Conservation (phyloP, 2,797 vertebrate genomes). For the Okamejei kenojei region DNA sequence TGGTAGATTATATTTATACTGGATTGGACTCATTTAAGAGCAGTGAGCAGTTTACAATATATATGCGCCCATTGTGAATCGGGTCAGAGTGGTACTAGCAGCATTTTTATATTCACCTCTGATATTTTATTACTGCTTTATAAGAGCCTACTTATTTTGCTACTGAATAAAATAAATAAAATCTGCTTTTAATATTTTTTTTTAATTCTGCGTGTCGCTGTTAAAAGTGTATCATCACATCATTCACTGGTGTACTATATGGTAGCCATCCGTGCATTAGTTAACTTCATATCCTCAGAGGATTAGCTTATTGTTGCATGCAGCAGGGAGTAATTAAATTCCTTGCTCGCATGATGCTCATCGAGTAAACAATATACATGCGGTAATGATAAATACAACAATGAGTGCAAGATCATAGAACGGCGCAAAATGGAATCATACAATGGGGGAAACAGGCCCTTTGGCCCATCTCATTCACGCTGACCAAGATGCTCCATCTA, state of each 20-base stretch:
- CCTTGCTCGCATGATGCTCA: too few species aligned
- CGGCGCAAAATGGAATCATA: too few species aligned
- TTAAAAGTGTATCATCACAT: neutral
- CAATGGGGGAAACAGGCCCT: too few species aligned
- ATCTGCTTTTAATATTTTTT: neutral
- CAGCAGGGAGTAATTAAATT: too few species aligned
- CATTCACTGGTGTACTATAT: neutral
- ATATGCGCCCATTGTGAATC: neutral
- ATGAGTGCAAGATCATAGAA: too few species aligned
- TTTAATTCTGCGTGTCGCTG: neutral
- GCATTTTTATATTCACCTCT: neutral
- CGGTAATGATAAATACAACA: too few species aligned
- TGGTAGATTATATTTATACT: neutral
- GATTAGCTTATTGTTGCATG: neutral
- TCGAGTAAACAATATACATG: too few species aligned
- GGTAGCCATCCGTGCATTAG: neutral
- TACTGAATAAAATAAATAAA: neutral
- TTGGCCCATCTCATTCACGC: too few species aligned
- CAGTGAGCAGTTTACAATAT: neutral
- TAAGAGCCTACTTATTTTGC: neutral
- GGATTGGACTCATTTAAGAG: neutral
- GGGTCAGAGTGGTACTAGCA: neutral
- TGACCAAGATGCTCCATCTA: too few species aligned
- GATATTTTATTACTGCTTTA: neutral
- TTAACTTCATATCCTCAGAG: neutral